A percentile compares a stretch with the other conserved stretches of the same genome.
These are phyloP conservation scores for Plagodis pulveraria DNA, from an alignment of 2,888 invertebrate species.

Conservation along the genomic window DNA sequence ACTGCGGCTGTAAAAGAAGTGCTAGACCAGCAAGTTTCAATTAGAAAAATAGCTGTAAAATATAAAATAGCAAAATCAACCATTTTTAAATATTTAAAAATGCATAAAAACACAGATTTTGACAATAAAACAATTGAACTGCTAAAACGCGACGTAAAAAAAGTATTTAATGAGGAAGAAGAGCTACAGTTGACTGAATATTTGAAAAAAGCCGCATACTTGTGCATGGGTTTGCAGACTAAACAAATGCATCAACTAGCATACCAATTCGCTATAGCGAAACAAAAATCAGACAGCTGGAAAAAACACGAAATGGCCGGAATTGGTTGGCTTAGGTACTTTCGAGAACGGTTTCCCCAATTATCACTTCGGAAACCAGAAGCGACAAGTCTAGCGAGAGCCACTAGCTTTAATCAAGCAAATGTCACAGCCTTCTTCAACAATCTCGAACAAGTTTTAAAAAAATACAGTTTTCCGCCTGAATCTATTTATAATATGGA, in stretches of 20 bases:
- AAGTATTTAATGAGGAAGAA: conserved; percentile 34
- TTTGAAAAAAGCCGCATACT: conserved; percentile 33
- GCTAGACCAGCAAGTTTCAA: not conserved
- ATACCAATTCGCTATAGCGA: conserved; percentile 31
- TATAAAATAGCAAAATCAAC: not conserved
- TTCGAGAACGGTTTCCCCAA: too few species aligned
- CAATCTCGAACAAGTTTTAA: not conserved
- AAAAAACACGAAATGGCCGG: conserved; percentile 23
- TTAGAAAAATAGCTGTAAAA: not conserved
- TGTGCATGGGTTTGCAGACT: conserved; percentile 34
- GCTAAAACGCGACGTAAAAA: conserved; percentile 30
- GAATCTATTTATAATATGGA: not conserved
- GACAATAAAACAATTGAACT: not conserved
- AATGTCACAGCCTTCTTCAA: not conserved
- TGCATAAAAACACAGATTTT: not conserved
- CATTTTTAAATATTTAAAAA: conserved; percentile 17
- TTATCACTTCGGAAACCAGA: conserved; percentile 1
- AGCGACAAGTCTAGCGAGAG: not conserved
- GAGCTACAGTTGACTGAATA: conserved; percentile 30
- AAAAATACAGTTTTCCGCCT: not conserved
- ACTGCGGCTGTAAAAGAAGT: not conserved
- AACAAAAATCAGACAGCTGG: conserved; percentile 24
- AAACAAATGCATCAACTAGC: conserved; percentile 36
- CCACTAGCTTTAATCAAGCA: not conserved
- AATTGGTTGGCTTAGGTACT: conserved; percentile 19